phyloP scores from a whole-genome alignment of 1,140 invertebrate species.

The Lordiphosa mommai region DNA sequence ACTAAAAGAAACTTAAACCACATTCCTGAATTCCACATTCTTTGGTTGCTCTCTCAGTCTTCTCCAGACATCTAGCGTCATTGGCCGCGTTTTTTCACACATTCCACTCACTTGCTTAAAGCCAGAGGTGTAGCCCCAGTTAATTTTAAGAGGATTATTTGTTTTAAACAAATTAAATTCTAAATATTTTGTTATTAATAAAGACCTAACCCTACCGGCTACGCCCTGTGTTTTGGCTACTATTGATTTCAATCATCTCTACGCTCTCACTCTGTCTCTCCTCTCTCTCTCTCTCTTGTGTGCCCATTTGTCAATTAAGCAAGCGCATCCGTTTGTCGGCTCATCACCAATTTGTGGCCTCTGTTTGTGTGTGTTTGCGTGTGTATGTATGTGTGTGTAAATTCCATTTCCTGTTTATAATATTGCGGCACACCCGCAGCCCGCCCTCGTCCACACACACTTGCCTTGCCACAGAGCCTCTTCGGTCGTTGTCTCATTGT shows the following conservation, averaged over 20 bases:
- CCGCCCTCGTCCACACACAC: slow-evolving; percentile 2
- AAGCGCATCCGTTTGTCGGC: slow-evolving; percentile 60
- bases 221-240: slow-evolving; percentile 41
- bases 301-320: slow-evolving; percentile 74
- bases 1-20: slow-evolving; percentile 5
- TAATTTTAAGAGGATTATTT: background rate
- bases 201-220: background rate
- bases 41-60: slow-evolving; percentile 39
- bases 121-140: slow-evolving; percentile 6
- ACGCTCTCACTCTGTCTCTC: slow-evolving; percentile 32
- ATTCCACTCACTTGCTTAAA: slow-evolving; percentile 48
- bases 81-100: slow-evolving; percentile 73
- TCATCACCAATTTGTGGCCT: slow-evolving; percentile 53
- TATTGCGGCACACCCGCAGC: slow-evolving; percentile 43
- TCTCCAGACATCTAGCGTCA: slow-evolving; percentile 36
- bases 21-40: slow-evolving; percentile 71
- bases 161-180: too few relatives aligned
- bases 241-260: slow-evolving; percentile 75
- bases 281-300: slow-evolving; percentile 19
- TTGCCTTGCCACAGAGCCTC: background rate
- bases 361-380: slow-evolving; percentile 7
- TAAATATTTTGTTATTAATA: too few relatives aligned
- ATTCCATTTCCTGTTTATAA: slow-evolving; percentile 77
- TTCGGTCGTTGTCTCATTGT: slow-evolving; percentile 8
- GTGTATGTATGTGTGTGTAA: slow-evolving; percentile 53